phyloP scores from a whole-genome alignment of 2,797 vertebrate species.

The Manis javanica region DNA sequence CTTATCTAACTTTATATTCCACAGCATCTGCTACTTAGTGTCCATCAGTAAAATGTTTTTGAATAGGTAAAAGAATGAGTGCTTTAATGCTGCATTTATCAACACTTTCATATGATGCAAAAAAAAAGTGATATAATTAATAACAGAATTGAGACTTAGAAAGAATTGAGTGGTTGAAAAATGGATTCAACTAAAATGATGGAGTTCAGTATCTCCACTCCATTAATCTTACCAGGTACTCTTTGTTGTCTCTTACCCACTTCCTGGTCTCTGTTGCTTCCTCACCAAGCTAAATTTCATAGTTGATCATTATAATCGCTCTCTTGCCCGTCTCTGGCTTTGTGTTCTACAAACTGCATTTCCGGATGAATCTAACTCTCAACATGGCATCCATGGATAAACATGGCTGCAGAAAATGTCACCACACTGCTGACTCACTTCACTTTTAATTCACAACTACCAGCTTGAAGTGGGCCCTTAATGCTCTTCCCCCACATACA shows the following conservation, averaged over 20 bases:
- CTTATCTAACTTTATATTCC: not conserved
- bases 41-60: not conserved
- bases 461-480: not conserved
- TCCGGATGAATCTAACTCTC: not conserved
- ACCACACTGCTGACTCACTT: not conserved
- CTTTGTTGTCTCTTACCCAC: not conserved
- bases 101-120: not conserved
- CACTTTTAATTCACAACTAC: not conserved
- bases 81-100: not conserved
- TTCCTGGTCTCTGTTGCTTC: not conserved
- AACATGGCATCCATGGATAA: not conserved
- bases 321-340: not conserved
- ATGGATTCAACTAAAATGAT: not conserved
- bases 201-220: not conserved
- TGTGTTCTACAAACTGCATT: not conserved
- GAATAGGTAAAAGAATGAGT: not conserved
- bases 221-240: not conserved
- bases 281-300: not conserved
- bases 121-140: not conserved
- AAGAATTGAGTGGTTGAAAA: not conserved
- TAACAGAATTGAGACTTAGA: slow-evolving; percentile 14
- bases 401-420: not conserved
- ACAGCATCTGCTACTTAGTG: not conserved
- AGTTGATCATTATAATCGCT: not conserved
- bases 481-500: not conserved